Conservation (phyloP, 30 jellyfish, hydroid and myxozoan genomes). For the Aurelia sp. region DNA sequence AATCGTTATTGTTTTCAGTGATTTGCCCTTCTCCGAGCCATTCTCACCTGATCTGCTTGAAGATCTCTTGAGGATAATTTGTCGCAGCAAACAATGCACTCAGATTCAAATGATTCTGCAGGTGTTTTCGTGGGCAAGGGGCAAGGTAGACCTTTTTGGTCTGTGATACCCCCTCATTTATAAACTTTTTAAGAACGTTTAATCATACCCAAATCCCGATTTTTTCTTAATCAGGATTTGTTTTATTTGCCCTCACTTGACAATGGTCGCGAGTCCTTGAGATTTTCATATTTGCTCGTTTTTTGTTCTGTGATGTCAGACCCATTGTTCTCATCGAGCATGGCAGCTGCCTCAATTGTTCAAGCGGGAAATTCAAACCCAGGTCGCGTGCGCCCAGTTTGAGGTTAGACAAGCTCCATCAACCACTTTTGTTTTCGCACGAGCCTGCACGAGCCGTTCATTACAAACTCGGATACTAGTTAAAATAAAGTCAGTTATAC, state of each 20-base stretch:
- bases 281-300: slow-evolving; percentile 57
- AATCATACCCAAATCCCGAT: not conserved
- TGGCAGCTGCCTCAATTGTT: slow-evolving; percentile 66
- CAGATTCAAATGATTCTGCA: too few species aligned
- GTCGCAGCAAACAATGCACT: too few species aligned
- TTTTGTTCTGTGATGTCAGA: slow-evolving; percentile 14
- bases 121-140: too few species aligned
- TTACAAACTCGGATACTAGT: slow-evolving; percentile 13
- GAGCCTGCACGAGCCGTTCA: slow-evolving; percentile 73
- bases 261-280: slow-evolving; percentile 65
- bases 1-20: too few species aligned
- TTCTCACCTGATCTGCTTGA: too few species aligned
- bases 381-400: slow-evolving; percentile 67
- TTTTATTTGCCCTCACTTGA: slow-evolving; percentile 3
- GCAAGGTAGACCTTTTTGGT: too few species aligned
- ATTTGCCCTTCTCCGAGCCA: too few species aligned
- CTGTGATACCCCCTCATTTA: too few species aligned
- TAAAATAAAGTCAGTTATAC: not conserved
- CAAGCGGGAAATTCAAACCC: slow-evolving; percentile 59
- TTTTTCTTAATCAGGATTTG: slow-evolving; percentile 2
- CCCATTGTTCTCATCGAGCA: slow-evolving; percentile 29
- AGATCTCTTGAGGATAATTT: too few species aligned
- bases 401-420: slow-evolving; percentile 12
- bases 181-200: too few species aligned
- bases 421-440: slow-evolving; percentile 37